Percentiles rank a stretch among this genome's conserved stretches.
These are phyloP conservation scores for Oxyscelio sp. DNA, from an alignment of 2,888 invertebrate genomes.

Conservation along the genomic window DNA sequence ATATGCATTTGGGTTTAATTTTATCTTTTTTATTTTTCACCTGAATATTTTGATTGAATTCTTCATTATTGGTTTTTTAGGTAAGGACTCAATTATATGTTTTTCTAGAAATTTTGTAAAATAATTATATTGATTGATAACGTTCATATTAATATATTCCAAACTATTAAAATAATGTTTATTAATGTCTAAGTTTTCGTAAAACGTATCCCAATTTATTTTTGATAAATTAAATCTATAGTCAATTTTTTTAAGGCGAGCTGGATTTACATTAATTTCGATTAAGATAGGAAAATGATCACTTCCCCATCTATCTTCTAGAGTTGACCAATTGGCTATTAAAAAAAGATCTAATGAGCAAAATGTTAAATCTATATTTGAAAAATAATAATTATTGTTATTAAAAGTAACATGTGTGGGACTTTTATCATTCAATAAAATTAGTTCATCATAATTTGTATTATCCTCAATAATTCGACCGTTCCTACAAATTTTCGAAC, in stretches of 20 bases:
- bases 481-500: slow-evolving; percentile 3
- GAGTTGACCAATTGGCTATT: slow-evolving; percentile 15
- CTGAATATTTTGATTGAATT: too few species aligned
- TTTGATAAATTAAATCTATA: slow-evolving; percentile 38
- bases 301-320: slow-evolving; percentile 51
- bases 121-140: too few species aligned
- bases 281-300: slow-evolving; percentile 59
- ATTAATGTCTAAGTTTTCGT: neutral
- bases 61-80: too few species aligned
- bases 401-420: slow-evolving; percentile 38
- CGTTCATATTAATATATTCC: slow-evolving; percentile 15
- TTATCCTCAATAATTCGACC: slow-evolving; percentile 9
- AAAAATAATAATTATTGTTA: neutral
- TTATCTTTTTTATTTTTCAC: slow-evolving; percentile 9
- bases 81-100: too few species aligned
- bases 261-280: slow-evolving; percentile 13
- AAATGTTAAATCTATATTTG: slow-evolving; percentile 20
- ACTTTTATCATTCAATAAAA: slow-evolving; percentile 8
- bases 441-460: slow-evolving; percentile 1
- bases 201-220: slow-evolving; percentile 5
- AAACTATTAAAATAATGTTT: slow-evolving; percentile 18
- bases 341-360: slow-evolving; percentile 19
- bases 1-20: slow-evolving; percentile 28
- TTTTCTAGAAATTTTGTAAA: too few species aligned
- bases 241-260: neutral